phyloP scores from a whole-genome alignment of 2,797 vertebrate genomes.

The Xiphorhynchus erythropygius region DNA sequence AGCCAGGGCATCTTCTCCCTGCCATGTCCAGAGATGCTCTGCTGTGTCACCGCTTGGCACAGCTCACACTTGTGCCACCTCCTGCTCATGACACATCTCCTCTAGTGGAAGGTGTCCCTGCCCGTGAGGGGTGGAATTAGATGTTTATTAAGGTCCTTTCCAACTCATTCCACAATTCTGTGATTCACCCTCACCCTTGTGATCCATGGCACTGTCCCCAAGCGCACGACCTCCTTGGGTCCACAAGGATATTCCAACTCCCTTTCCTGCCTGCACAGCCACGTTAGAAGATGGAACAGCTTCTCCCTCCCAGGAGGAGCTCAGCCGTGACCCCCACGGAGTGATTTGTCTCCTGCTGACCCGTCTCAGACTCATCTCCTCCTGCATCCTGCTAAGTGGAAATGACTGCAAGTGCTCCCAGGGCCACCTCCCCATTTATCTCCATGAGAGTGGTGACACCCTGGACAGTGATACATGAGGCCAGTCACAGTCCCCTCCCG shows the following conservation, averaged over 20 bases:
- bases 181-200: background rate
- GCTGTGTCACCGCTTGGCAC: background rate
- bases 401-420: constrained; percentile 9
- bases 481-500: background rate
- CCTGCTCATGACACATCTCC: background rate
- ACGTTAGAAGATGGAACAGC: background rate
- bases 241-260: accelerated
- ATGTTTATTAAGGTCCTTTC: background rate
- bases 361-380: background rate
- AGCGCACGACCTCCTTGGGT: accelerated
- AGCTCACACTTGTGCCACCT: accelerated
- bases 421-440: constrained; percentile 62
- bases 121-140: background rate
- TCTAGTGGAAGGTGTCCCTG: background rate
- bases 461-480: constrained; percentile 59
- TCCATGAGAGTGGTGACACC: constrained; percentile 54
- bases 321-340: background rate
- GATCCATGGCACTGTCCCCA: background rate
- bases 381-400: background rate
- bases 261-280: background rate
- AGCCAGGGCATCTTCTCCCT: background rate
- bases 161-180: no score
- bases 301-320: background rate
- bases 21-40: background rate
- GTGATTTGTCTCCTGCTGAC: background rate